phyloP scores from a whole-genome alignment of 2,113 vertebrate genomes.

The Strix aluco region DNA sequence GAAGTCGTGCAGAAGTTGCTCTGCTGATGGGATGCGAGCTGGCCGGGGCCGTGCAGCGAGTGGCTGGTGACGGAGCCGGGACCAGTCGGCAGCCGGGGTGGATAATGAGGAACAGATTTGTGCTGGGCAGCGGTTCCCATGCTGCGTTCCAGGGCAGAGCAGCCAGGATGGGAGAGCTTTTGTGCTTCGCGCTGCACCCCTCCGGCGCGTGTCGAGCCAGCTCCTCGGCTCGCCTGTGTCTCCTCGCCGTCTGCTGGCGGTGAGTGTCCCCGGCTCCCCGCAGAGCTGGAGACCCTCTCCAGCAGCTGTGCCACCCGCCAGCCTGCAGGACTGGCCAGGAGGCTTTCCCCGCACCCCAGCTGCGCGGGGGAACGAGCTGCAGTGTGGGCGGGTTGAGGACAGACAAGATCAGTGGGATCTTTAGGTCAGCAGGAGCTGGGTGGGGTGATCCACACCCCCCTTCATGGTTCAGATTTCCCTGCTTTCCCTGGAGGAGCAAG shows the following conservation, averaged over 20 bases:
- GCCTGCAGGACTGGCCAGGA: background rate
- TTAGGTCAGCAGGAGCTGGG: background rate
- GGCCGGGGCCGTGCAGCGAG: background rate
- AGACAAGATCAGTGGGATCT: background rate
- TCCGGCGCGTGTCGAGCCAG: background rate
- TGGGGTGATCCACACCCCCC: background rate
- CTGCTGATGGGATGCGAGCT: background rate
- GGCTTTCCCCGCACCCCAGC: fast-evolving
- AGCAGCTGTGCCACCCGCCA: background rate
- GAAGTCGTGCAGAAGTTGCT: background rate
- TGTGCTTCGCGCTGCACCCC: background rate
- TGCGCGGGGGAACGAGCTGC: background rate
- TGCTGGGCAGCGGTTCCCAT: slow-evolving; percentile 15
- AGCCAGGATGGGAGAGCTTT: slow-evolving; percentile 22
- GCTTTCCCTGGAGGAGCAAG: background rate
- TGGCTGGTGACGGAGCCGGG: background rate
- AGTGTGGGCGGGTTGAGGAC: background rate
- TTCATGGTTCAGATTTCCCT: background rate
- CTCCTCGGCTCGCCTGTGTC: background rate
- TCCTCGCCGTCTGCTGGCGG: fast-evolving
- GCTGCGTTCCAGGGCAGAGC: slow-evolving; percentile 40
- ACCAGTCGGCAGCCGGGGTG: background rate
- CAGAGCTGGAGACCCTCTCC: background rate
- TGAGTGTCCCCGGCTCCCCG: background rate
- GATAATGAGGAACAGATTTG: slow-evolving; percentile 63